These are phyloP conservation scores for Phyllotis vaccarum DNA, from an alignment of 2,797 vertebrate genomes.

Conservation along the genomic window DNA sequence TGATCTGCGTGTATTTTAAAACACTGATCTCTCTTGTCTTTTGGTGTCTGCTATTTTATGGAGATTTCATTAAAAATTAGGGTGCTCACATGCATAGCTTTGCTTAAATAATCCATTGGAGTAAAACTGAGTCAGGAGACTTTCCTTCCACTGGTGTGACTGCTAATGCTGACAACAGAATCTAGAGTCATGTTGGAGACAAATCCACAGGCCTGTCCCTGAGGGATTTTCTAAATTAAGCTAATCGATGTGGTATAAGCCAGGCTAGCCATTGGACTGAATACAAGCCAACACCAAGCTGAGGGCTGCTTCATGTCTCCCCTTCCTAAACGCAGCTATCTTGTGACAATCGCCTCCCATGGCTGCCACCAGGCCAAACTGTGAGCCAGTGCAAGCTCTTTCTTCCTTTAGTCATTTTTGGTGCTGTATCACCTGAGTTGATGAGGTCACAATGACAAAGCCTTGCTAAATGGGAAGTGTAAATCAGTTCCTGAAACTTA, in stretches of 20 bases:
- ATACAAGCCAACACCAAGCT: not conserved
- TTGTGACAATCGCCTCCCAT: not conserved
- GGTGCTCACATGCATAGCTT: not conserved
- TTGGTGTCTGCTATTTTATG: not conserved
- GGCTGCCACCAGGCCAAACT: not conserved
- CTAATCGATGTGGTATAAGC: not conserved
- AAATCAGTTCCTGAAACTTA: not conserved
- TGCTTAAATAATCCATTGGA: not conserved
- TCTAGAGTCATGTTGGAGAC: not conserved
- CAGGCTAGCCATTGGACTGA: not conserved
- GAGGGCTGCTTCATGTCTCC: too few species aligned
- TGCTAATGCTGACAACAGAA: not conserved
- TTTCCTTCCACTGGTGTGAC: not conserved
- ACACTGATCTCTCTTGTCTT: not conserved
- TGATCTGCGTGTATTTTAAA: not conserved
- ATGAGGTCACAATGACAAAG: constrained; percentile 26
- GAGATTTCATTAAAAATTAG: not conserved
- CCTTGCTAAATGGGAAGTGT: not conserved
- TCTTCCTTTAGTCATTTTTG: not conserved
- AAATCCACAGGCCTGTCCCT: not conserved
- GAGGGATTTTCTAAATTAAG: not conserved
- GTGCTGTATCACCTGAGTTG: too few species aligned
- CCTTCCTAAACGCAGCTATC: too few species aligned
- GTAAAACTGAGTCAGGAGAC: not conserved
- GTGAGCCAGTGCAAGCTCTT: not conserved